Base-by-base conservation (phyloP, 2,113 vertebrate genomes). In the Labeo rohita region DNA sequence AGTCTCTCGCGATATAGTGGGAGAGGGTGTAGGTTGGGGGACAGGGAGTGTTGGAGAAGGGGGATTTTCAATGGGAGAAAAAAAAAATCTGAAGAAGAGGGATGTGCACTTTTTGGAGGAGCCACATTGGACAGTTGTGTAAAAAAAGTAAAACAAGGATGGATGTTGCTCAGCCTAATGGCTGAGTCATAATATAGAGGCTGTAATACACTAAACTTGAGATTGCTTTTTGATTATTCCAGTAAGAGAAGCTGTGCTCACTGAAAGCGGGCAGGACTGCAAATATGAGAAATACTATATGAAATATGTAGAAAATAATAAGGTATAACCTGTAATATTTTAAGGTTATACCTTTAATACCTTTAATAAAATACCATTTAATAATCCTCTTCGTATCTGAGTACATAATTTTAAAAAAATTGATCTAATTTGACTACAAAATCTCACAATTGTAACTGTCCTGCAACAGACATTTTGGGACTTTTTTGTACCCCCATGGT, bases 1-100 rank as follows among this genome's bases (percentile, higher is more conserved):
- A 83, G 85, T 81, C 79, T 92, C 90, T 87, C 88, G 91, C 85
- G 88, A 91, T 89, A 90, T 23, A 87, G 80, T 63, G 89, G 88
- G 88, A 88, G 89, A 88, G 87, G 83, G 85, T 75, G 87, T 56
- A 59, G 84, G 85, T 68, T 81, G 76, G 83, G 91, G 84, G 87
- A 72, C 89, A 82, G 80, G 52, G 87, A 87, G 75, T 72, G 86
- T 84, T 84, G 87, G 81, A 87, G 80, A 68, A 61, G 80, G 68
- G 84, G 91, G 87, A 74, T 82, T 86, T 84, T 78, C 82, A 78
- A 88, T 61, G 85, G 72, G 85, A 80, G 18, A 3, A n/a, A 21
- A 61, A 49, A 86, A 39, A 85, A 85, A 88, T 45, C 63, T 68
- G 79, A 75, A 21, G 45, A 50, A 73, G 59, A 52, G 49, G 65